A percentile compares a stretch with the other conserved stretches of the same genome.
Evolutionary conservation across 2,797 vertebrate species (phyloP).

Genomic region (Myoxocephalus aenaeus): DNA sequence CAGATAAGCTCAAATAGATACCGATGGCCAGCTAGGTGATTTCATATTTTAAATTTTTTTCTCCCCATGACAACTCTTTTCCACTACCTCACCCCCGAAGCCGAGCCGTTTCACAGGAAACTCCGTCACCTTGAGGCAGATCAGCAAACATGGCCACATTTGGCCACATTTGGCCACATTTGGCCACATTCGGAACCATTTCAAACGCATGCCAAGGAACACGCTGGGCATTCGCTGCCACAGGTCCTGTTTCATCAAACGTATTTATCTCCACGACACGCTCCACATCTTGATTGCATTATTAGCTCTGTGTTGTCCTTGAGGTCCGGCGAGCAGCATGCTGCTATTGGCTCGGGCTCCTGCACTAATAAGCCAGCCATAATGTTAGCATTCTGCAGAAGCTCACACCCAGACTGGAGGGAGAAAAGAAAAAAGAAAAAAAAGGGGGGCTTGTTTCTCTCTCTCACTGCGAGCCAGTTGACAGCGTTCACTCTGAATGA

Average conservation of each 20-base stretch:
- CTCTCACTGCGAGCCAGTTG: conserved; percentile 68
- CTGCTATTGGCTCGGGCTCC: conserved; percentile 61
- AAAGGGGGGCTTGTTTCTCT: conserved; percentile 36
- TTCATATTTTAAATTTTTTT: not conserved
- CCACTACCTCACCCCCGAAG: conserved; percentile 37
- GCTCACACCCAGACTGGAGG: conserved; percentile 57
- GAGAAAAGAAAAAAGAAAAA: conserved; percentile 4
- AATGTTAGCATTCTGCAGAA: conserved; percentile 66
- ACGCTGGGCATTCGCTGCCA: conserved; percentile 30
- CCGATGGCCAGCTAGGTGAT: not conserved
- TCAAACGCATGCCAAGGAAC: conserved; percentile 42
- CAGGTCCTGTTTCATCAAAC: conserved; percentile 51
- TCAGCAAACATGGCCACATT: conserved; percentile 27
- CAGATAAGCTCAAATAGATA: conserved; percentile 49
- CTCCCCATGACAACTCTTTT: conserved; percentile 5
- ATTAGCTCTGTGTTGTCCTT: conserved; percentile 70
- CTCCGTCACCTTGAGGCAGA: conserved; percentile 41
- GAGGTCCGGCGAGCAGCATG: conserved; percentile 62
- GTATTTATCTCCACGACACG: conserved; percentile 58
- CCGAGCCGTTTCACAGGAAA: conserved; percentile 36
- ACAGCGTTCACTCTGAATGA: conserved; percentile 77
- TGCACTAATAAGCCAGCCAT: conserved; percentile 72
- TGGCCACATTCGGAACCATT: conserved; percentile 16
- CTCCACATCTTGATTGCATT: conserved; percentile 60
- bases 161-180: conserved; percentile 8